Evolutionary conservation across 2,113 vertebrate species (phyloP).

Genomic region (Dolichotis patagonum): DNA sequence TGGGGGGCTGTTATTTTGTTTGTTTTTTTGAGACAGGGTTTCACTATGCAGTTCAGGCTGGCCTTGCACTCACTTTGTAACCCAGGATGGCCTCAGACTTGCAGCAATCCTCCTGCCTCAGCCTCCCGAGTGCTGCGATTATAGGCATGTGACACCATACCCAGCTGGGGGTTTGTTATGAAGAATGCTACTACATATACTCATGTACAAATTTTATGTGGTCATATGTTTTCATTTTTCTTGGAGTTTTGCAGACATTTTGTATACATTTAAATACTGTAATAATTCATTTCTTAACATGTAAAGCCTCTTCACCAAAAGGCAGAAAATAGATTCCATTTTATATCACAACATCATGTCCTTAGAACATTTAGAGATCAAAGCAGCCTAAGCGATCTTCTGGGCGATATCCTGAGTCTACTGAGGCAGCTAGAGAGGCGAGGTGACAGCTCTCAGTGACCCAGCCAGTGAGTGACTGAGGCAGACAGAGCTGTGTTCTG

Average conservation of each 20-base stretch:
- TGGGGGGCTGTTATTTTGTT: not conserved
- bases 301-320: conserved; percentile 3
- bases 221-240: not conserved
- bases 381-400: not conserved
- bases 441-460: not conserved
- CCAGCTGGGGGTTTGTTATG: not conserved
- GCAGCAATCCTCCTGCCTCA: no score
- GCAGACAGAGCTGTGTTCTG: not conserved
- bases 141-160: no score
- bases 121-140: no score
- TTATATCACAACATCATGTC: not conserved
- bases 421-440: not conserved
- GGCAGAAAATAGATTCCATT: not conserved
- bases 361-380: not conserved
- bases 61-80: no score
- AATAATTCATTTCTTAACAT: not conserved
- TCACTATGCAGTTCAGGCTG: no score
- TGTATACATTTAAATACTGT: not conserved
- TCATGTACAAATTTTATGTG: not conserved
- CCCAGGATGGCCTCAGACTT: no score
- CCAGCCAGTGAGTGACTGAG: not conserved
- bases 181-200: not conserved
- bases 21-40: no score
- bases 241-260: not conserved
- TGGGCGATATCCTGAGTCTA: not conserved